Evolutionary conservation across 2,888 invertebrate genomes (phyloP), one percentile per base, ranked within the genome.

Genomic region (Proisotoma minuta): DNA sequence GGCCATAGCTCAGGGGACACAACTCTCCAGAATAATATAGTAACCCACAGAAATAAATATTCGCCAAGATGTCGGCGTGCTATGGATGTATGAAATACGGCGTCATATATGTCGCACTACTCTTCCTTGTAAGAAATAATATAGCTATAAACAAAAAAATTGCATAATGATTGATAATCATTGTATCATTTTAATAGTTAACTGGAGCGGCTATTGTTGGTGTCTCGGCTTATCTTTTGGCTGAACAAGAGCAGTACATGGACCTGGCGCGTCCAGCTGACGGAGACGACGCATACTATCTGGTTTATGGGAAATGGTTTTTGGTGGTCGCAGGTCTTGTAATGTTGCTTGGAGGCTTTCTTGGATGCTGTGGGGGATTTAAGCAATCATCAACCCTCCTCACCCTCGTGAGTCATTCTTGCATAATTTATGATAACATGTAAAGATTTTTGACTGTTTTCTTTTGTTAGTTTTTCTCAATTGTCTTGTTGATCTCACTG

Each of bases 11-110:
- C n/a, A n/a, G n/a, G n/a, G n/a, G n/a, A n/a, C n/a, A n/a, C n/a
- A n/a, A n/a, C n/a, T n/a, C n/a, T n/a, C n/a, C n/a, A n/a, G n/a
- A n/a, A n/a, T n/a, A n/a, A n/a, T n/a, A n/a, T n/a, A n/a, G n/a
- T n/a, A n/a, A n/a, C 34, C 20, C 12, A 18, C 10, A 50, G 23
- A 26, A 50, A 10, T 5, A 53, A 22, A 34, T 26, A 43, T 15
- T 39, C 20, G 3, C 34, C 29, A 60, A 47, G 12, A 71, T 73
- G 71, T 64, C 66, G 60, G 62, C 64, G 24, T 72, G 69, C 39
- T 66, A 70, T 59, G 68, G 69, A 15, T 71, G 70, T 57, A 73
- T 71, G 70, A 73, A 73, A 52, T 70, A 70, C 65, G 70, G 71
- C 12, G 71, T 73, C 57, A 63, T 71, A 23, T 69, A 71, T 43